Evolutionary conservation across 2,113 vertebrate species (phyloP).

Genomic region (Cariama cristata): DNA sequence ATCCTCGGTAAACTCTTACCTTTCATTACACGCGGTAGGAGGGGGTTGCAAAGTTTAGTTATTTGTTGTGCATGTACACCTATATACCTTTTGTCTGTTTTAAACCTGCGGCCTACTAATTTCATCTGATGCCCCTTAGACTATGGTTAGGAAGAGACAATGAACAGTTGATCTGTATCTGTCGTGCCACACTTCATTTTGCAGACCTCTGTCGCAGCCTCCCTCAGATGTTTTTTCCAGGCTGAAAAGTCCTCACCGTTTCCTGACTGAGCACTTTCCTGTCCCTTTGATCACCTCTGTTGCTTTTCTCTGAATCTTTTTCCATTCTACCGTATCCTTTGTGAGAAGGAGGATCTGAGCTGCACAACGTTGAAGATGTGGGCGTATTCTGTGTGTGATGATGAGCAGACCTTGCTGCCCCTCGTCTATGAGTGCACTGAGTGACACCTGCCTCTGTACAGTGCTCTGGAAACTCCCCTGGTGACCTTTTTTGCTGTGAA

Average conservation of each 20-base stretch:
- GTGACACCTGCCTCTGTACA: neutral
- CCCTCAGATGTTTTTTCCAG: neutral
- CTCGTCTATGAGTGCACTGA: fast-evolving
- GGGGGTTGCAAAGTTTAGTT: neutral
- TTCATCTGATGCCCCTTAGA: neutral
- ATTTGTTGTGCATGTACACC: neutral
- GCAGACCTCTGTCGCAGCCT: neutral
- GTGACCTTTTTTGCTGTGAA: neutral
- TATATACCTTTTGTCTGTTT: neutral
- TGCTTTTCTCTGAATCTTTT: neutral
- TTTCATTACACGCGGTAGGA: neutral
- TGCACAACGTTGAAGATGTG: fast-evolving
- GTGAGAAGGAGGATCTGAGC: neutral
- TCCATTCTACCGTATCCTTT: fast-evolving
- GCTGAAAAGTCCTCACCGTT: neutral
- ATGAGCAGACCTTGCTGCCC: neutral
- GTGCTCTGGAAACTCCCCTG: neutral
- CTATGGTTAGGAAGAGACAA: neutral
- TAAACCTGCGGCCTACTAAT: neutral
- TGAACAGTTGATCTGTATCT: neutral
- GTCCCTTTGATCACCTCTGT: neutral
- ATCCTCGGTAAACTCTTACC: neutral
- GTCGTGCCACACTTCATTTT: neutral
- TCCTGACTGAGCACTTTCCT: neutral
- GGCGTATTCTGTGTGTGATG: neutral